phyloP scores from a whole-genome alignment of 2,797 vertebrate species.

The Galaxias olidus region DNA sequence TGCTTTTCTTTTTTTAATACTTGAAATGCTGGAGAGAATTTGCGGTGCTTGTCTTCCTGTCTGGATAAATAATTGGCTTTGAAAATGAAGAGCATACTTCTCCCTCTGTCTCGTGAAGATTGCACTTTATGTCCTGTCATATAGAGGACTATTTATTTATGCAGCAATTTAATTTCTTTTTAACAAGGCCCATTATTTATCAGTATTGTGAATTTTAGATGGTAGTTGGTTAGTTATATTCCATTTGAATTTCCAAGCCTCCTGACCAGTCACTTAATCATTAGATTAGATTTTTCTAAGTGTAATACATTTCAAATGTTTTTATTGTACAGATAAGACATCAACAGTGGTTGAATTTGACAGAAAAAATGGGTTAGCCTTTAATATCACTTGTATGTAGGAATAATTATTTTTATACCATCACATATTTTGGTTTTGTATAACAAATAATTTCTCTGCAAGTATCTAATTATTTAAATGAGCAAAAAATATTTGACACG shows the following conservation, averaged over 20 bases:
- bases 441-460: slow-evolving; percentile 36
- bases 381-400: slow-evolving; percentile 44
- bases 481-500: slow-evolving; percentile 15
- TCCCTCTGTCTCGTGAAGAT: slow-evolving; percentile 58
- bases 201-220: slow-evolving; percentile 39
- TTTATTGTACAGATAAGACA: slow-evolving; percentile 50
- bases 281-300: slow-evolving; percentile 49
- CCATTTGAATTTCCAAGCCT: slow-evolving; percentile 41
- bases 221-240: slow-evolving; percentile 50
- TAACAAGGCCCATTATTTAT: slow-evolving; percentile 73
- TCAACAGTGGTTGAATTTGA: slow-evolving; percentile 37
- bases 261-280: slow-evolving; percentile 21
- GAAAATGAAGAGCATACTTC: slow-evolving; percentile 31
- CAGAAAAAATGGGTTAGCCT: slow-evolving; percentile 59
- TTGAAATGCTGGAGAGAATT: slow-evolving; percentile 37
- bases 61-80: slow-evolving; percentile 41
- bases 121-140: slow-evolving; percentile 73
- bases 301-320: slow-evolving; percentile 54
- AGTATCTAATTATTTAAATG: slow-evolving; percentile 35
- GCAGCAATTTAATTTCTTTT: slow-evolving; percentile 61
- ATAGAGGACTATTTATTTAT: slow-evolving; percentile 65
- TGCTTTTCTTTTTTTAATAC: too few relatives aligned
- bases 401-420: slow-evolving; percentile 47
- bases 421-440: slow-evolving; percentile 35
- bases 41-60: too few relatives aligned